Base-by-base conservation (phyloP, 30 jellyfish, hydroid and myxozoan species). In the Aurelia sp. region DNA sequence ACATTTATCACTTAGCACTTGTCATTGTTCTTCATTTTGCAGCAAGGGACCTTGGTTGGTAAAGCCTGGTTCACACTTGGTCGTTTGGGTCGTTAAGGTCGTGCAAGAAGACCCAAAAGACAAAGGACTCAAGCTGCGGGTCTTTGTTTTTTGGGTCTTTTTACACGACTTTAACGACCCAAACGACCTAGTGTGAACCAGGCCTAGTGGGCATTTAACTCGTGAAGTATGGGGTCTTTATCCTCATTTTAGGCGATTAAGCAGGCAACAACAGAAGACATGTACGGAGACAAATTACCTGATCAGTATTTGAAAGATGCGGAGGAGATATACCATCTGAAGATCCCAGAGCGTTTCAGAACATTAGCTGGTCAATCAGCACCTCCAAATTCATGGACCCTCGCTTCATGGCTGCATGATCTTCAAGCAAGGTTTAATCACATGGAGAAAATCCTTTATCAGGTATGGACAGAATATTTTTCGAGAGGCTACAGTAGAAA, bases 311-410 rank as follows among this genome's bases (percentile, higher is more conserved):
- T 84, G 24, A 58, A 76, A 48, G 95, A 72, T 57, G 97, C 96
- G 65, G 90, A 67, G 80, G 97, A 91, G 82, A 72, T 91, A 22
- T 91, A 91, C 75, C 82, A 80, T 24, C 51, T 89, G 72, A 70
- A 80, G 71, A 72, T 91, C 17, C 97, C 97, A 15, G 80, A 75
- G 67, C 68, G 85, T 40, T 84, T 88, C 81, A 50, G 92, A 20
- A 41, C 62, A 31, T 19, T 72, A 8, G 95, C 96, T n/a, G 97
- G 97, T 1, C 70, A n/a, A 9, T 72, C 92, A 5, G 72, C 97
- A 13, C 97, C 96, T 2, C 97, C 97, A 13, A 64, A 63, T 41
- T 66, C 87, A 13, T 91, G 97, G 97, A 67, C 78, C 10, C 75
- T 91, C 6, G 75, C 76, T 9, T 62, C 88, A 17, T 91, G 97